Evolutionary conservation across 2,888 invertebrate genomes (phyloP).

Genomic region (Disparrhopalites patrizii): DNA sequence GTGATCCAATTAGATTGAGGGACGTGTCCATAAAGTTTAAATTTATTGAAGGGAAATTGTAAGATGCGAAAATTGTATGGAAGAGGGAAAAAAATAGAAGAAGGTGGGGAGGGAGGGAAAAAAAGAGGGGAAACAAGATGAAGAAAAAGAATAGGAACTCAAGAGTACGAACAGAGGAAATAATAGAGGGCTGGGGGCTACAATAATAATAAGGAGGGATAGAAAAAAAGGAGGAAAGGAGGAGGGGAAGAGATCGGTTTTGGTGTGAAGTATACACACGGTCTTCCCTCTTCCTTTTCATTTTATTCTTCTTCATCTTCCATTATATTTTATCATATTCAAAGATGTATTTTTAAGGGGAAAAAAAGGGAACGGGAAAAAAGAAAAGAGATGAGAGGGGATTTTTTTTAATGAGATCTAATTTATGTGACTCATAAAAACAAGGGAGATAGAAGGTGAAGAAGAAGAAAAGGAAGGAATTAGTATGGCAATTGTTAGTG

Average conservation of each 20-base stretch:
- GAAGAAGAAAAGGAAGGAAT: constrained; percentile 22
- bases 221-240: constrained; percentile 2
- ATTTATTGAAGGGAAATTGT: constrained; percentile 36
- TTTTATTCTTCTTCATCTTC: no score
- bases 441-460: constrained; percentile 20
- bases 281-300: no score
- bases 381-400: constrained; percentile 6
- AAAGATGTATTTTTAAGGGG: no score
- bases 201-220: constrained; percentile 16
- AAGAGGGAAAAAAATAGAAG: constrained; percentile 11
- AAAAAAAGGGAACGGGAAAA: no score
- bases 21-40: constrained; percentile 33
- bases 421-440: constrained; percentile 44
- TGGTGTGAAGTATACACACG: constrained; percentile 24
- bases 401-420: constrained; percentile 45
- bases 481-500: constrained; percentile 19
- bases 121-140: constrained; percentile 11
- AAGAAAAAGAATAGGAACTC: background rate
- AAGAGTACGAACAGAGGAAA: no score
- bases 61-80: constrained; percentile 9
- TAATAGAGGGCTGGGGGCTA: no score
- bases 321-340: no score
- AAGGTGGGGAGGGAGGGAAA: background rate
- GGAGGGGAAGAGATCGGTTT: background rate
- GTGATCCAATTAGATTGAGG: constrained; percentile 41